Evolutionary conservation across 2,888 invertebrate species (phyloP).

Genomic region (Nemotelus pantherinus): DNA sequence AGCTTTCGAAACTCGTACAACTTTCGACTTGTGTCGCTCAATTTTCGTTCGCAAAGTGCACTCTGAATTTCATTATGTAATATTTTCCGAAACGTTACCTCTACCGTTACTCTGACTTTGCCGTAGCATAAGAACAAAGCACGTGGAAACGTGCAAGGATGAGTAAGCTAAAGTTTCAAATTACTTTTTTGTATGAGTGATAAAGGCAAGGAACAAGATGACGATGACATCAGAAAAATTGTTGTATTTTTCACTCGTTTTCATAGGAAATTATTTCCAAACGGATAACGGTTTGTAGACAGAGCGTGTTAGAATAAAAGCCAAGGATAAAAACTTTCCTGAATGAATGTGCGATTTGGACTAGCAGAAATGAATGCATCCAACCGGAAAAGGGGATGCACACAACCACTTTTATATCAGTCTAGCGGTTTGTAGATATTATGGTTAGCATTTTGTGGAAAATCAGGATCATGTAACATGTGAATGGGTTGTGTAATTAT

Average conservation of each 20-base stretch:
- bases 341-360: not conserved
- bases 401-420: not conserved
- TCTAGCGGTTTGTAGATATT: not conserved
- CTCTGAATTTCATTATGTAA: not conserved
- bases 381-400: slow-evolving; percentile 8
- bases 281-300: not conserved
- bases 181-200: not conserved
- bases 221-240: not conserved
- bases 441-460: not conserved
- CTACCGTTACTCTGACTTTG: not conserved
- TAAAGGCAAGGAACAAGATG: not conserved
- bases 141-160: not conserved
- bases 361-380: not conserved
- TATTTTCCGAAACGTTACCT: not conserved
- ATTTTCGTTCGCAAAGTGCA: too few relatives aligned
- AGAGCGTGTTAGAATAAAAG: not conserved
- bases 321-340: slow-evolving; percentile 8
- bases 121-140: not conserved
- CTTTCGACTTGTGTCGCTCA: too few relatives aligned
- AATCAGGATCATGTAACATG: not conserved
- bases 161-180: not conserved
- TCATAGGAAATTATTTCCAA: not conserved
- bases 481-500: too few relatives aligned
- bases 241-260: not conserved
- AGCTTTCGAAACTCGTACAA: too few relatives aligned